Percentiles rank a stretch among this genome's conserved stretches.
These are phyloP conservation scores for Adelosebastes latens DNA, from an alignment of 2,797 vertebrate species.

Conservation along the genomic window DNA sequence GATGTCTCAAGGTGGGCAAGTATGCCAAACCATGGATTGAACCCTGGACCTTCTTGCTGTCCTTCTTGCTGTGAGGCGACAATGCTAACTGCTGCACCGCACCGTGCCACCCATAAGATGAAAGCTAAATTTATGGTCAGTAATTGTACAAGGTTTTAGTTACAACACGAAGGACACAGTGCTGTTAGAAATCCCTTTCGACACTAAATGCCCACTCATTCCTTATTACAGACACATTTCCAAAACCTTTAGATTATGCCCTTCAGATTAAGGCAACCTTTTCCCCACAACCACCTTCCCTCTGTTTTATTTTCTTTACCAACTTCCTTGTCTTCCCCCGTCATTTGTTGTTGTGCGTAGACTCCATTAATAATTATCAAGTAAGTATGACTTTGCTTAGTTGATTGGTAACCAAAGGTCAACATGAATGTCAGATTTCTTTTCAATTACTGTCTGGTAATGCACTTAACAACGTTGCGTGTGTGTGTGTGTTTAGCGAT, in stretches of 20 bases:
- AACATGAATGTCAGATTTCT: background rate
- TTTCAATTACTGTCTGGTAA: background rate
- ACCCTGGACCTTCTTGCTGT: no score
- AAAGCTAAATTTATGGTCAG: background rate
- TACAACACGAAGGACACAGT: background rate
- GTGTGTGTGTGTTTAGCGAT: background rate
- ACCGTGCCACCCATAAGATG: background rate
- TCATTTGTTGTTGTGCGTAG: background rate
- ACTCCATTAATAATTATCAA: conserved; percentile 34
- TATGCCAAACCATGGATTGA: no score
- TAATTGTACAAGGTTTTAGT: background rate
- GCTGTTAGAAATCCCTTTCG: background rate
- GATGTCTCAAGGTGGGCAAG: no score
- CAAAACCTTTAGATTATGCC: background rate
- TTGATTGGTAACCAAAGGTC: background rate
- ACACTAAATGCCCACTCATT: background rate
- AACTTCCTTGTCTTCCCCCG: conserved; percentile 30
- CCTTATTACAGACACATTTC: accelerated
- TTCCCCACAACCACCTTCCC: background rate
- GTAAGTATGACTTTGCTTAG: background rate
- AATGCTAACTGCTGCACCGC: no score
- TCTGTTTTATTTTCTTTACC: background rate
- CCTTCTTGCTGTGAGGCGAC: no score
- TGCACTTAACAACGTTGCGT: background rate
- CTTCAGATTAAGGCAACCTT: background rate